Evolutionary conservation across 2,888 invertebrate species (phyloP), one percentile per base, ranked within the genome.

Genomic region (Leptopilina syphax): DNA sequence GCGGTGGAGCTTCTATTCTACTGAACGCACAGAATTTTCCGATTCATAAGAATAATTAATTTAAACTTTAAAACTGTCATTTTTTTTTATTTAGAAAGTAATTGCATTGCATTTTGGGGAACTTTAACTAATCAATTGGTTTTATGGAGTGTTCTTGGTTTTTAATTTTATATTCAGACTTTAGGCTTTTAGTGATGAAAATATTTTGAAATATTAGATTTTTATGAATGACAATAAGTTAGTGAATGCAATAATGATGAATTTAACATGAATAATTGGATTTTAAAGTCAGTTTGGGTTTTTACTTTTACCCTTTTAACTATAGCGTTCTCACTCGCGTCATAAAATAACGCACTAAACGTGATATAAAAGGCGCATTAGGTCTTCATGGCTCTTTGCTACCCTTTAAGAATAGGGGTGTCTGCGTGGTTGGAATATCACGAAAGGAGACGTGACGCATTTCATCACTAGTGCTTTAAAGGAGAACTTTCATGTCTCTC

Each of bases 1-100:
- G 88, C 85, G 85, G 18, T 60, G 60, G n/a, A 60, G 60, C 89
- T 86, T 88, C 88, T 87, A 88, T 89, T 89, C 88, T 86, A 81
- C 85, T 80, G 77, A 79, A 76, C 81, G 83, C 80, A 82, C 79
- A 78, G 82, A 83, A 87, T 86, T 86, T 86, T 85, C 70, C 57
- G 3, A 27, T 73, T 73, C 34, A 73, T 54, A 8, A 50, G 27
- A 13, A 57, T 13, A 73, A 73, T 57, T 73, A 54, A 73, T 54
- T 54, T 34, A 34, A 27, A 27, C 12, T 27, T 73, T 34, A 13
- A 34, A 70, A 70, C 24, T 24, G 27, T 27, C 5, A 50, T 50
- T 50, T 50, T 50, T 50, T 50, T 50, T 12, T 50, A 47, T 41
- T 41, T 41, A 6, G 44, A 44, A 44, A 44, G 44, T 44, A 44